Base-by-base conservation (phyloP, 2,113 vertebrate species). In the Plecturocebus donacophilus region DNA sequence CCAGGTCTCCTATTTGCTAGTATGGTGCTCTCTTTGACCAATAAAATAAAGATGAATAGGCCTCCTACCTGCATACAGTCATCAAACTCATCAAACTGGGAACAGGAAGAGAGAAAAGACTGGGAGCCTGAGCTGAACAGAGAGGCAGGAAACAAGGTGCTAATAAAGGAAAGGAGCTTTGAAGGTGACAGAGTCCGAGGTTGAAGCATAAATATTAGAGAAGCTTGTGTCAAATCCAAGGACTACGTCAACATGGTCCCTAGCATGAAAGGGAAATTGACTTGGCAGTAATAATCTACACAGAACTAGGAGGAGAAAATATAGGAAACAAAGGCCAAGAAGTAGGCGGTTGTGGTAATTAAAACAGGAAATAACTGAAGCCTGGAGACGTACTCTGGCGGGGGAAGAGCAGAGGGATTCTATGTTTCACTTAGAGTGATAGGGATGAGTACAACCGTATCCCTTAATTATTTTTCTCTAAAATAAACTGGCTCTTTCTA, bases 221-320 rank as follows among this genome's bases (percentile, higher is more conserved):
- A 38, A 71, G 25, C n/a, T 56, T 20, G 35, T 76, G 71, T 88
- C 21, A 71, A 66, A 86, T 86, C 77, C 87, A 80, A 76, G 71
- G 58, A 88, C 45, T 20, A 42, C 38, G 79, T 30, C 8, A 10
- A 58, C 71, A 38, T 2, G 40, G 58, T 93, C 49, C 45, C 71
- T 68, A 61, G 87, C 12, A 3, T 87, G 71, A 58, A 85, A 87
- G 42, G 85, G 40, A 95, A 96, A 96, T 92, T 85, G 85, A 96
- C 90, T 95, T 94, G 95, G 96, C 98, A 96, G 42, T 49, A 66
- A 23, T 42, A 45, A 70, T 80, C 90, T 56, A 52, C 84, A 90
- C 8, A 90, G 35, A 94, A n/a, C 21, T 17, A 68, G 58, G 75
- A 54, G 27, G 61, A 92, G 81, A 61, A 94, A 92, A 87, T 38